Base-by-base conservation (phyloP, 1,140 invertebrate genomes). In the Teleopsis dalmanni region DNA sequence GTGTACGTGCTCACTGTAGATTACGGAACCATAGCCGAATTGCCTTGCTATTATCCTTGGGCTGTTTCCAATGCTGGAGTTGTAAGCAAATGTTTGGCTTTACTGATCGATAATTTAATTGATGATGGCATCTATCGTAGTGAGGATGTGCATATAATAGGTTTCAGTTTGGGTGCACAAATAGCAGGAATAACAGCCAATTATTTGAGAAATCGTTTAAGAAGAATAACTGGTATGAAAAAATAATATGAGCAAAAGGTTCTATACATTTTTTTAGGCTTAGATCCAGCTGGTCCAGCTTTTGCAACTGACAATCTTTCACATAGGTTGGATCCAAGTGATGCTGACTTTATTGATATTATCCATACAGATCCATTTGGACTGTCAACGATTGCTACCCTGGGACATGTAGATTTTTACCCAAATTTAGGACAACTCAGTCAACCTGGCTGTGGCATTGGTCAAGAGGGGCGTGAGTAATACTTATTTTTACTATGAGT, bases 91-190 rank as follows among this genome's bases (percentile, higher is more conserved):
- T 75, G 74, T 43, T 53, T 73, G 7, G 73, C 72, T 1, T 63
- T 70, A 18, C 51, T 79, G 7, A 53, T 75, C 8, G 54, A 69
- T 8, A 59, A 65, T 23, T 56, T 75, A 0, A 34, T 58, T 1
- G 56, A 41, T 36, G 75, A 37, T 63, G 82, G n/a, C 65, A 78
- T 47, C 52, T 78, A 52, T 70, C 77, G 31, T 75, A 79, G 51
- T 73, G 42, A 56, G 13, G 47, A 64, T 13, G 57, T 90, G 19
- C 92, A 95, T 61, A 56, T 95, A 23, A 87, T 95, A 56, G 92
- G 91, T 0, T 92, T 91, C 70, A 86, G 83, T 50, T 70, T 88
- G 45, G 92, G 92, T 0, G 90, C 89, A 3, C 93, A 96, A 61
- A 81, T 93, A 1, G 88, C 90, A 0, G 92, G 91, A 1, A 91